phyloP scores from a whole-genome alignment of 2,797 vertebrate genomes.

The Pogonophryne albipinna region DNA sequence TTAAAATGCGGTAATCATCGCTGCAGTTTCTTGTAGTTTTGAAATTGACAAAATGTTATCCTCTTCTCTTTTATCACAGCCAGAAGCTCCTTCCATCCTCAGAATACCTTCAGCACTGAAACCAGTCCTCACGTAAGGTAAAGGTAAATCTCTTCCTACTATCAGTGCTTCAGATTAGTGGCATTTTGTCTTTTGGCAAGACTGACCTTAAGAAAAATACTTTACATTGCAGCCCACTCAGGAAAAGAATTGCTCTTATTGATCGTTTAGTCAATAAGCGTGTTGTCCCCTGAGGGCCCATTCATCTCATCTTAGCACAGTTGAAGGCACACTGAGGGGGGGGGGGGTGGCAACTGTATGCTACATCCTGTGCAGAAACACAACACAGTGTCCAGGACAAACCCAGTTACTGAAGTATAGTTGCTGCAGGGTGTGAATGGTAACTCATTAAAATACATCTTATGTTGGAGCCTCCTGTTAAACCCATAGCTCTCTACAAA shows the following conservation, averaged over 20 bases:
- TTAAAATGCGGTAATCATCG: background rate
- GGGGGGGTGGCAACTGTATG: conserved; percentile 4
- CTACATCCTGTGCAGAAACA: conserved; percentile 34
- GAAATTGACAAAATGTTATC: conserved; percentile 28
- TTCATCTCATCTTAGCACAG: conserved; percentile 55
- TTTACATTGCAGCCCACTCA: conserved; percentile 13
- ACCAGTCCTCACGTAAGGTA: conserved; percentile 1
- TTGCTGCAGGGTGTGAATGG: conserved; percentile 38
- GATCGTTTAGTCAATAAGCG: conserved; percentile 47
- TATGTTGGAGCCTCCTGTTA: conserved; percentile 1
- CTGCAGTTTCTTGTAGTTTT: conserved; percentile 14
- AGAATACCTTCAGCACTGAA: conserved; percentile 24
- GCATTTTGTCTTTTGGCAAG: conserved; percentile 30
- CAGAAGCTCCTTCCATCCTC: conserved; percentile 43
- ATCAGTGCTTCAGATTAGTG: conserved; percentile 27
- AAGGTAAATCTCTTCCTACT: conserved; percentile 12
- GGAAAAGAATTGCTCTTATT: conserved; percentile 32
- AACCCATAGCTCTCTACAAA: conserved; percentile 23
- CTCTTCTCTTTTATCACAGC: conserved; percentile 33
- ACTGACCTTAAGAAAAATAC: conserved; percentile 25
- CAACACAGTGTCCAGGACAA: conserved; percentile 1
- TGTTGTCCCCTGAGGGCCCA: conserved; percentile 31
- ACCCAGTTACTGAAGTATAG: conserved; percentile 8
- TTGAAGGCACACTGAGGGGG: conserved; percentile 54
- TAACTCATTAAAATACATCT: conserved; percentile 37